Percentiles rank a stretch among this genome's conserved stretches.
These are phyloP conservation scores for Serrognathus titanus DNA, from an alignment of 2,888 invertebrate genomes.

Conservation along the genomic window DNA sequence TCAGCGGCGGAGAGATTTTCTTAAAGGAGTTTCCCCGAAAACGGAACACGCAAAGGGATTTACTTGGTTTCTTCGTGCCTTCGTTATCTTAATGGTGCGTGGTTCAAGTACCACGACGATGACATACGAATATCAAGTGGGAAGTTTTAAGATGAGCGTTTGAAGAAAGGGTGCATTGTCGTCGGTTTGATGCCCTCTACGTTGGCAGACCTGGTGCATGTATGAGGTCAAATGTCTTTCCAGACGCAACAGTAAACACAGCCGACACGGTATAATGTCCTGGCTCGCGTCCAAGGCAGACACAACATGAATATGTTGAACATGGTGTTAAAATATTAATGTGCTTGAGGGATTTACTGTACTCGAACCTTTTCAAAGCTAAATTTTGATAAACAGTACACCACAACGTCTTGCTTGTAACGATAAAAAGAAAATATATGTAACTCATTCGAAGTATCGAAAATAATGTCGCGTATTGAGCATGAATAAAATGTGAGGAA, in stretches of 20 bases:
- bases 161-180: constrained; percentile 9
- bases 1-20: not conserved
- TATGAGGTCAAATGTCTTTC: constrained; percentile 18
- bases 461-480: too few species aligned
- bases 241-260: constrained; percentile 27
- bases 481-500: too few species aligned
- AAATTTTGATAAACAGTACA: too few species aligned
- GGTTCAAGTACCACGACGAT: constrained; percentile 7
- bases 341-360: too few species aligned
- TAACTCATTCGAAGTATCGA: too few species aligned
- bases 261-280: constrained; percentile 26
- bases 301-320: constrained; percentile 14
- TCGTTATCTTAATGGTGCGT: constrained; percentile 10
- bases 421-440: too few species aligned
- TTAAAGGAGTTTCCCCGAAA: not conserved
- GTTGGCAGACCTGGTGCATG: constrained; percentile 12
- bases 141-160: constrained; percentile 6
- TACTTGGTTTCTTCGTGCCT: not conserved
- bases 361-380: too few species aligned
- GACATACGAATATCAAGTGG: constrained; percentile 2
- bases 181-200: constrained; percentile 19
- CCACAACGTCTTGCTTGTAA: too few species aligned
- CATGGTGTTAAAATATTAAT: not conserved
- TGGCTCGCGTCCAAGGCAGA: constrained; percentile 23
- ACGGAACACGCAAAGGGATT: not conserved